These are phyloP conservation scores for Yponomeuta sedellus DNA, from an alignment of 2,888 invertebrate species.

Conservation along the genomic window DNA sequence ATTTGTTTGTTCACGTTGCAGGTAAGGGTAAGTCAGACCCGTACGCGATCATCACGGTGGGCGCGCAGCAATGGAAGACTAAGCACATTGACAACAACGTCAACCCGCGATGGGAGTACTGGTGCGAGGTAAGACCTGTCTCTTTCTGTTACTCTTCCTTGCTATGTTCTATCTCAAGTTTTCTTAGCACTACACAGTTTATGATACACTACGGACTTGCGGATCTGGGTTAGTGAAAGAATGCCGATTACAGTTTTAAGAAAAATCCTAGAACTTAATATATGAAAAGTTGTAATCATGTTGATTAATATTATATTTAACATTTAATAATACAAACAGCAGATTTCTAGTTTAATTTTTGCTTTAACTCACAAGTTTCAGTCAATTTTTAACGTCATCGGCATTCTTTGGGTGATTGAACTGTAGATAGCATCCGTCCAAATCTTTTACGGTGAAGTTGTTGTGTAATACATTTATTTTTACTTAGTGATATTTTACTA, in stretches of 20 bases:
- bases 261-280: too few species aligned
- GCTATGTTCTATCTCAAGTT: background rate
- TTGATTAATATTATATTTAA: too few species aligned
- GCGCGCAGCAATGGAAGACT: slow-evolving; percentile 95
- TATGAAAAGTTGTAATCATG: too few species aligned
- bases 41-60: slow-evolving; percentile 93
- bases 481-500: background rate
- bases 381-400: too few species aligned
- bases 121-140: slow-evolving; percentile 89
- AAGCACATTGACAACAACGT: slow-evolving; percentile 95
- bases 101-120: slow-evolving; percentile 97
- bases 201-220: background rate
- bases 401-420: too few species aligned
- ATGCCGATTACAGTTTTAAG: too few species aligned
- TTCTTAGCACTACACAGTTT: background rate
- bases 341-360: too few species aligned
- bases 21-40: slow-evolving; percentile 98
- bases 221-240: too few species aligned
- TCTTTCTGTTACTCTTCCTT: background rate
- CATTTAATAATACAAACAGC: too few species aligned
- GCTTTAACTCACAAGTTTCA: too few species aligned
- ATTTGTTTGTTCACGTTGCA: slow-evolving; percentile 42
- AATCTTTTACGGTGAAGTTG: background rate
- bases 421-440: too few species aligned
- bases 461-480: background rate